These are phyloP conservation scores for Elephantulus edwardii DNA, from an alignment of 2,113 vertebrate genomes.

Conservation along the genomic window DNA sequence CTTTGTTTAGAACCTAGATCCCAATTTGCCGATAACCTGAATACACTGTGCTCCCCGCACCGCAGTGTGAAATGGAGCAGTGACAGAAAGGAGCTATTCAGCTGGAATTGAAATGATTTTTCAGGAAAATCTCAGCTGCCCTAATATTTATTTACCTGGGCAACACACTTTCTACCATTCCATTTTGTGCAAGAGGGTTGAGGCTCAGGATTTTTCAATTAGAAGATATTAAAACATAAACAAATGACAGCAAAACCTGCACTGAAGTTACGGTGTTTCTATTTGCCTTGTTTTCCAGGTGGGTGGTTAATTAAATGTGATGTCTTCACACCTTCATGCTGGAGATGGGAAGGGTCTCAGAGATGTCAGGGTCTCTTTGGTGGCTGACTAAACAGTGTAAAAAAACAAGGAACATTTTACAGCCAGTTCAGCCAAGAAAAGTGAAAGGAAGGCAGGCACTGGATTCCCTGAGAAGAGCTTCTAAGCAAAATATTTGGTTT, in stretches of 20 bases:
- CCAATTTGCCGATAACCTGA: constrained; percentile 61
- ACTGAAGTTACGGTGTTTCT: constrained; percentile 58
- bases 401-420: constrained; percentile 53
- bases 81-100: constrained; percentile 68
- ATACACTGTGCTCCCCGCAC: constrained; percentile 64
- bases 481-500: constrained; percentile 44
- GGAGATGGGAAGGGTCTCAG: constrained; percentile 8
- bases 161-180: constrained; percentile 66
- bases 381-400: not conserved
- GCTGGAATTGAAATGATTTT: constrained; percentile 54
- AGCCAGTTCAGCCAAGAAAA: constrained; percentile 6
- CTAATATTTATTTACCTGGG: constrained; percentile 77
- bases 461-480: constrained; percentile 45
- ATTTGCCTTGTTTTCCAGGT: constrained; percentile 62
- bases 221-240: not conserved
- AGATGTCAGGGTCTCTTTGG: not conserved
- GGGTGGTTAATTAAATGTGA: constrained; percentile 38
- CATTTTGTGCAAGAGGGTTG: constrained; percentile 67
- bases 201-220: constrained; percentile 79
- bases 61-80: constrained; percentile 25
- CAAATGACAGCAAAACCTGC: constrained; percentile 27
- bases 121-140: constrained; percentile 72
- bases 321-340: constrained; percentile 44
- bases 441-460: constrained; percentile 17
- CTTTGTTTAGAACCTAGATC: constrained; percentile 62